Base-by-base conservation (phyloP, 2,113 vertebrate species). In the Vanacampus margaritifer region DNA sequence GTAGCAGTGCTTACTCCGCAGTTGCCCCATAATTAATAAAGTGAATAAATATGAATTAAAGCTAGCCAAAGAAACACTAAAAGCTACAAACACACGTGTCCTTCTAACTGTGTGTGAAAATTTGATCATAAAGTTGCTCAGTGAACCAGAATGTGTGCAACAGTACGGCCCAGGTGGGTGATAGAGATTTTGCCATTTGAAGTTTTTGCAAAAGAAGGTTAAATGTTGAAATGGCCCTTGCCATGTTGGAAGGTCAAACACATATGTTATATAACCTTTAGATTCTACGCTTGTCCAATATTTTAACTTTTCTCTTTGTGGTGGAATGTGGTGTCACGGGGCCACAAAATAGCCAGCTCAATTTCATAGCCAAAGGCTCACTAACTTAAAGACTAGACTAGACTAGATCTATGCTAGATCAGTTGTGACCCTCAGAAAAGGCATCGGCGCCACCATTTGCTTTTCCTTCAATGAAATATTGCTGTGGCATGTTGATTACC, bases 401-500 rank as follows among this genome's bases (percentile, higher is more conserved):
- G n/a, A n/a, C n/a, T n/a, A n/a, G n/a, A 61, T 64, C 36, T 0
- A 21, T 28, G 65, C 70, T 56, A 43, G 53, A 72, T 51, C 45
- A 39, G 8, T 39, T 64, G 50, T 65, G 71, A 75, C 61, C 41
- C 74, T 43, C 1, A 16, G 50, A 69, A 74, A 76, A 69, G 46
- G 19, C 56, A 53, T 61, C 72, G 64, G 63, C 62, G 41, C 12
- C 43, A 64, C 62, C 51, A 67, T 36, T 71, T 73, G 79, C 57
- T 72, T 66, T 59, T n/a, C 9, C 50, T 54, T 14, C 36, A 26
- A 43, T 56, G 41, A 68, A 65, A 72, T 71, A 80, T 76, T 72
- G 63, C 70, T 71, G 43, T 60, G 65, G 66, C 32, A 62, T 67
- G 84, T 75, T 72, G 76, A 81, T 86, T 76, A 79, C 73, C 45